These are phyloP conservation scores for Apolygus lucorum DNA, from an alignment of 1,140 invertebrate species.

Conservation along the genomic window DNA sequence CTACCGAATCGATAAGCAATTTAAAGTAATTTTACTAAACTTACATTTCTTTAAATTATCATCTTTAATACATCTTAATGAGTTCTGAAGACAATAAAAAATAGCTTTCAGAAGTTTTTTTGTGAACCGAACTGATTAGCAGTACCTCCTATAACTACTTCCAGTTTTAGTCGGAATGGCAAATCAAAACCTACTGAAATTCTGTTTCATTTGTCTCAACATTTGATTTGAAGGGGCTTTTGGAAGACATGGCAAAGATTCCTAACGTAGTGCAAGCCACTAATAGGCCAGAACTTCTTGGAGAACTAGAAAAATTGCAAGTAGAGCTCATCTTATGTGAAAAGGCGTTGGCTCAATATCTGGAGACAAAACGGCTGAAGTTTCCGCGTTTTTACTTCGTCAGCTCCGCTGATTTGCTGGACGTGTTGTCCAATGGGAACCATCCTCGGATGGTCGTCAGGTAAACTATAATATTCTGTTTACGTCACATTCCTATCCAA, in stretches of 20 bases:
- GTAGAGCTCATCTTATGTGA: constrained; percentile 85
- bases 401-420: constrained; percentile 90
- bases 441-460: constrained; percentile 70
- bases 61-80: neutral
- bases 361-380: constrained; percentile 93
- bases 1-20: constrained; percentile 81
- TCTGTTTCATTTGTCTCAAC: neutral
- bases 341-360: constrained; percentile 91
- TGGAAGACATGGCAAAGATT: constrained; percentile 60
- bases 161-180: too few relatives aligned
- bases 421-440: constrained; percentile 93
- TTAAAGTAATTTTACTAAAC: constrained; percentile 57
- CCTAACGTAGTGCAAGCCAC: constrained; percentile 85
- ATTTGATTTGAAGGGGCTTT: constrained; percentile 42
- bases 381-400: constrained; percentile 98
- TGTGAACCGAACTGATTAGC: too few relatives aligned
- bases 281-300: constrained; percentile 69
- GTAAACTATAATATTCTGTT: constrained; percentile 32
- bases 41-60: neutral
- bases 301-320: constrained; percentile 71
- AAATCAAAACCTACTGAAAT: too few relatives aligned
- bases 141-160: too few relatives aligned
- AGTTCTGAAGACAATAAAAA: neutral
- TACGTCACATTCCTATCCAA: too few relatives aligned
- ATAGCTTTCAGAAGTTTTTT: too few relatives aligned